These are phyloP conservation scores for Dynastes hyllus DNA, from an alignment of 2,888 invertebrate genomes.

Conservation along the genomic window DNA sequence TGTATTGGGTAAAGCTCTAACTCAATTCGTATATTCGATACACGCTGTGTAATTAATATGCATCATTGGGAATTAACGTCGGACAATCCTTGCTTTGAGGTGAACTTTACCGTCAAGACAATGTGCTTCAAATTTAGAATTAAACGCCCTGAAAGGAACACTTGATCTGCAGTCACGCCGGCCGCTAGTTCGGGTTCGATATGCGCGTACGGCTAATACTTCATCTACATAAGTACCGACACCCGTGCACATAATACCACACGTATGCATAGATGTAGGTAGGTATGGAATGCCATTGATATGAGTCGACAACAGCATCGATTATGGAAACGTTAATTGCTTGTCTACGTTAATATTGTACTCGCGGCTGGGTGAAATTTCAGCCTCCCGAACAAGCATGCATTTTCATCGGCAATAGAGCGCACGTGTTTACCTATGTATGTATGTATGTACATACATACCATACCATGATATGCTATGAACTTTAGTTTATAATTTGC, in stretches of 20 bases:
- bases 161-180: conserved; percentile 27
- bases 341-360: conserved; percentile 17
- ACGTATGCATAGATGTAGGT: not conserved
- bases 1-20: no score
- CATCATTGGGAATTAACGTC: conserved; percentile 3
- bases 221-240: conserved; percentile 10
- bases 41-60: not conserved
- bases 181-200: not conserved
- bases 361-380: conserved; percentile 15
- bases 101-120: not conserved
- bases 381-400: not conserved
- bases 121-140: not conserved
- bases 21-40: no score
- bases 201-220: not conserved
- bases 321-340: conserved; percentile 36
- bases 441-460: not conserved
- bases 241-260: not conserved
- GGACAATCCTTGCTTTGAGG: conserved; percentile 17
- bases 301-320: conserved; percentile 14
- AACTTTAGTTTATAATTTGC: conserved; percentile 18
- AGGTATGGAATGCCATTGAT: not conserved
- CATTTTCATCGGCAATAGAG: not conserved
- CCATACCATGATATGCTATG: not conserved
- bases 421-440: not conserved
- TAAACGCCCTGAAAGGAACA: conserved; percentile 12